Percentiles rank a stretch among this genome's conserved stretches.
phyloP scores from a whole-genome alignment of 1,140 invertebrate species.

The Leptopilina clavipes region DNA sequence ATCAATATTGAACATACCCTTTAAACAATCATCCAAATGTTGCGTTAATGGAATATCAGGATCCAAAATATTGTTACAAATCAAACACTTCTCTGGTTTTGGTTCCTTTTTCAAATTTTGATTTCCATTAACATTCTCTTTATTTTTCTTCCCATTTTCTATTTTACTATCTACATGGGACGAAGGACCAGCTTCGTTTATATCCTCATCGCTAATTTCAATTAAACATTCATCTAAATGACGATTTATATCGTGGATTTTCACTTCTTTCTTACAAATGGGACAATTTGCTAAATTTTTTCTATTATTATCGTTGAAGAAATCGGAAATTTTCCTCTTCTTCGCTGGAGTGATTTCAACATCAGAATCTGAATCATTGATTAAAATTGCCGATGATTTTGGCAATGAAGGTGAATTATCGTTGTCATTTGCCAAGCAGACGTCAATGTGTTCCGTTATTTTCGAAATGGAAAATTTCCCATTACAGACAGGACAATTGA shows the following conservation, averaged over 20 bases:
- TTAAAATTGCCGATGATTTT: not conserved
- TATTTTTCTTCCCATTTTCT: not conserved
- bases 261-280: slow-evolving; percentile 73
- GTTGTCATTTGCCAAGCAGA: not conserved
- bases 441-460: not conserved
- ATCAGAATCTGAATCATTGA: not conserved
- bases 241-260: slow-evolving; percentile 70
- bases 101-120: not conserved
- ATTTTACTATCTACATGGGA: slow-evolving; percentile 49
- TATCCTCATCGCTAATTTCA: slow-evolving; percentile 23
- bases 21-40: slow-evolving; percentile 80
- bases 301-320: slow-evolving; percentile 10
- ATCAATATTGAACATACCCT: slow-evolving; percentile 66
- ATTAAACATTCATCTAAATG: slow-evolving; percentile 73
- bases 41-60: slow-evolving; percentile 73
- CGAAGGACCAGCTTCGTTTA: slow-evolving; percentile 29
- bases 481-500: not conserved
- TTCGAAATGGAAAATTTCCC: not conserved
- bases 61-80: slow-evolving; percentile 76
- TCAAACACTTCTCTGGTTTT: slow-evolving; percentile 75
- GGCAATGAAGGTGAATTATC: no score
- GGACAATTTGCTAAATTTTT: slow-evolving; percentile 71
- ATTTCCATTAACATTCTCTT: not conserved
- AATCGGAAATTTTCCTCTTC: slow-evolving; percentile 8
- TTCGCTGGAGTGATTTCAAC: slow-evolving; percentile 13